Evolutionary conservation across 2,113 vertebrate genomes (phyloP).

Genomic region (Trinectes maculatus): DNA sequence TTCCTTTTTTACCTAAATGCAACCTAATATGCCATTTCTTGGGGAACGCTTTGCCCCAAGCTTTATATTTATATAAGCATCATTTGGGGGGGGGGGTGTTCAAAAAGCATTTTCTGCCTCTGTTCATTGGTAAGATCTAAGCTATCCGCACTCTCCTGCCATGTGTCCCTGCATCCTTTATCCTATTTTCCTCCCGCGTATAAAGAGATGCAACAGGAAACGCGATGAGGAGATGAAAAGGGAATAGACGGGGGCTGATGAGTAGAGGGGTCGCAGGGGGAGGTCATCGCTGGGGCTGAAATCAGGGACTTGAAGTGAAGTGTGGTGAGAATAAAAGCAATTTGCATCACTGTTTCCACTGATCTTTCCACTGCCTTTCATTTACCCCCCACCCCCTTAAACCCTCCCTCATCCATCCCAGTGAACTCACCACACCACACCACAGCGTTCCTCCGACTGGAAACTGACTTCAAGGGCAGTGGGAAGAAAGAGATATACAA

Average conservation of each 20-base stretch:
- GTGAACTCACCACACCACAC: constrained; percentile 36
- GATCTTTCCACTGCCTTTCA: constrained; percentile 72
- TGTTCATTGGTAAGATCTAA: constrained; percentile 49
- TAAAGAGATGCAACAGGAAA: constrained; percentile 44
- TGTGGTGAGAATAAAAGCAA: constrained; percentile 68
- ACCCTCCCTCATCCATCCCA: constrained; percentile 10
- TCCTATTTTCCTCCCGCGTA: not conserved
- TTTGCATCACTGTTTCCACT: constrained; percentile 72
- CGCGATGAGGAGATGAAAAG: constrained; percentile 11
- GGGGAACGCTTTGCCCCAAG: not conserved
- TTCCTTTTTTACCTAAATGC: not conserved
- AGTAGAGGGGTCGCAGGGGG: too few species aligned
- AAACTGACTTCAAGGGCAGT: constrained; percentile 53
- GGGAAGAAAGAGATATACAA: constrained; percentile 28
- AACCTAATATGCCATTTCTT: not conserved
- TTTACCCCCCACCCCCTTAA: constrained; percentile 40
- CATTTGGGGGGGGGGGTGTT: constrained; percentile 8
- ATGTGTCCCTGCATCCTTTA: constrained; percentile 3
- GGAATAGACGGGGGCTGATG: constrained; percentile 26
- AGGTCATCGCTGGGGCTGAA: constrained; percentile 58
- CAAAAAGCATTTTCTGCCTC: constrained; percentile 19
- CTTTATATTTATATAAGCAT: not conserved
- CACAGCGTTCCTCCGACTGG: constrained; percentile 45
- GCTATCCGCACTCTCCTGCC: constrained; percentile 24
- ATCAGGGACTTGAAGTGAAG: constrained; percentile 56